Conservation (phyloP, 2,797 vertebrate species). For the Tenualosa ilisha region DNA sequence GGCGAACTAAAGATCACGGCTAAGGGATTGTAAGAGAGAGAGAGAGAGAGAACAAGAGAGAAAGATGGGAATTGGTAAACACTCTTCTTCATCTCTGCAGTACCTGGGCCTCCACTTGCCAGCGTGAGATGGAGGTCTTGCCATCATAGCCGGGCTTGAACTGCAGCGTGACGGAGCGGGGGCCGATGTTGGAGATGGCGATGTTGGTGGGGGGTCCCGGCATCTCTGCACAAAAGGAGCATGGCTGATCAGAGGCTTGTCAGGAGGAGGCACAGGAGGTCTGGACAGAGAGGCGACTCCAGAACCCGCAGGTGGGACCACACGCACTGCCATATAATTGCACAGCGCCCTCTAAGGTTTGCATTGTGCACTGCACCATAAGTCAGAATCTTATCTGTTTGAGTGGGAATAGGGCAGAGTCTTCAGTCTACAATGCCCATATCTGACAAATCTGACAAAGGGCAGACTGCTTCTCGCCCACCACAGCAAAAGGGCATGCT, state of each 20-base stretch:
- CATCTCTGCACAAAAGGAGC: constrained; percentile 76
- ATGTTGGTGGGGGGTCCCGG: constrained; percentile 94
- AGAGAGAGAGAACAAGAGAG: not conserved
- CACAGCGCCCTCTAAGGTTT: not conserved
- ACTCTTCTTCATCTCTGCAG: not conserved
- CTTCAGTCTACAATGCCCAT: not conserved
- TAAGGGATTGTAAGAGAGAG: not conserved
- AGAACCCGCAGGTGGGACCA: not conserved
- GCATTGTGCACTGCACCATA: not conserved
- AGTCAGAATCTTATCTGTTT: not conserved
- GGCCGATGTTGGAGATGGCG: constrained; percentile 94
- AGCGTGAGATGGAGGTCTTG: constrained; percentile 96
- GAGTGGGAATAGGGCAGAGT: constrained; percentile 12
- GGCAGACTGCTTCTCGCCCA: not conserved
- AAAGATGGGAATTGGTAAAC: not conserved
- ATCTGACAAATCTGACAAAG: constrained; percentile 15
- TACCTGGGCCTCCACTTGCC: constrained; percentile 96
- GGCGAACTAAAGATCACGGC: not conserved
- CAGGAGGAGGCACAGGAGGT: not conserved
- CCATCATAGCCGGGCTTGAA: constrained; percentile 95
- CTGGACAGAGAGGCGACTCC: not conserved
- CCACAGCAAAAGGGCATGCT: constrained; percentile 6
- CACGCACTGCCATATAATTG: not conserved
- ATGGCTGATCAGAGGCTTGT: not conserved
- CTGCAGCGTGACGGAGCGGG: constrained; percentile 91